Evolutionary conservation across 2,113 vertebrate genomes (phyloP).

Genomic region (Sylvia atricapilla): DNA sequence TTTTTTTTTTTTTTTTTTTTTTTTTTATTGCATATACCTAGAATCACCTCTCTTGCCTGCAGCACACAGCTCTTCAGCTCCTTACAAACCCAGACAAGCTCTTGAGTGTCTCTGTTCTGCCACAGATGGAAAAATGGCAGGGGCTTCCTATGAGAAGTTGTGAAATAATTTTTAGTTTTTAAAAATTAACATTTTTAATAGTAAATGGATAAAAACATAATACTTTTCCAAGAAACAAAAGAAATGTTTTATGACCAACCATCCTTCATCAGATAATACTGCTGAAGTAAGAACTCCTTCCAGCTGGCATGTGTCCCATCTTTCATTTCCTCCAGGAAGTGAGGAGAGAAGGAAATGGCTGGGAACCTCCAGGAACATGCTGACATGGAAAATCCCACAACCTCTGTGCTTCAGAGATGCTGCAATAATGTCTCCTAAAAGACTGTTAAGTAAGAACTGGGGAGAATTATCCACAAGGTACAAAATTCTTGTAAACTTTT

Average conservation of each 20-base stretch:
- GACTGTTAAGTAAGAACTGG: background rate
- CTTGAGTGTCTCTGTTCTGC: background rate
- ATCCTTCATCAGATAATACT: background rate
- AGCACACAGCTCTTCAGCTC: background rate
- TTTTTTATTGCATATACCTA: background rate
- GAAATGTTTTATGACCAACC: background rate
- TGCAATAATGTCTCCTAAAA: background rate
- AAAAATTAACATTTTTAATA: background rate
- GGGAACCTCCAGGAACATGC: background rate
- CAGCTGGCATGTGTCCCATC: background rate
- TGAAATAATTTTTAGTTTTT: background rate
- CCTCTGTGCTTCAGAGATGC: background rate
- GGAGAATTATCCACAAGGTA: slow-evolving; percentile 19
- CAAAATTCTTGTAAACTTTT: slow-evolving; percentile 31
- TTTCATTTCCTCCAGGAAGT: slow-evolving; percentile 27
- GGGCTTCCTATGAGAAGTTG: background rate
- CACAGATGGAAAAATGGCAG: background rate
- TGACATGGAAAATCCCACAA: background rate
- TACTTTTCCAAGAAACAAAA: background rate
- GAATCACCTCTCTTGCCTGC: background rate
- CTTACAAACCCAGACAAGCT: background rate
- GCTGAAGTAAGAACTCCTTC: background rate
- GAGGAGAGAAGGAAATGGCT: background rate
- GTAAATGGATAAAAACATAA: background rate
- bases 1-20: background rate